A percentile compares a stretch with the other conserved stretches of the same genome.
Evolutionary conservation across 2,888 invertebrate genomes (phyloP).

Genomic region (Toxonevra muliebris): DNA sequence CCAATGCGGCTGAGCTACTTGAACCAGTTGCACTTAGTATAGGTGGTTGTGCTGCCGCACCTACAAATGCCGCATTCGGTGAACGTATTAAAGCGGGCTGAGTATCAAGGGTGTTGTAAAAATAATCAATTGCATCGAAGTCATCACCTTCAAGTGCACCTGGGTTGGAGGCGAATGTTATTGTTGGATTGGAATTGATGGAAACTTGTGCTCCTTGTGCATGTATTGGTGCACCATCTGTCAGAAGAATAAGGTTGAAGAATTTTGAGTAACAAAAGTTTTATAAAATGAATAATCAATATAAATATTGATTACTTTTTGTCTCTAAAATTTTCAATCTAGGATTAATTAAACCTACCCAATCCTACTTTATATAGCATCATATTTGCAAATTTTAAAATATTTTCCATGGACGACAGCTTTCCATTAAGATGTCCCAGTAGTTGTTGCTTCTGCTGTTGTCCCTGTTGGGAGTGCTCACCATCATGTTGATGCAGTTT

Average conservation of each 20-base stretch:
- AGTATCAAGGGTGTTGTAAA: constrained; percentile 30
- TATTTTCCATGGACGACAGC: constrained; percentile 33
- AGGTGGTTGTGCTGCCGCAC: not conserved
- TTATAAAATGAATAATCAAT: too few species aligned
- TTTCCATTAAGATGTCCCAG: constrained; percentile 22
- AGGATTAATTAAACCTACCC: too few species aligned
- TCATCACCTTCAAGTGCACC: constrained; percentile 23
- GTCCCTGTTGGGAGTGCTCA: not conserved
- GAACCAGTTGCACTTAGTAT: not conserved
- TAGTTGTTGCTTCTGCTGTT: constrained; percentile 15
- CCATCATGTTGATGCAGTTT: not conserved
- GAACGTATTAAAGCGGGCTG: not conserved
- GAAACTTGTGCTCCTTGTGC: constrained; percentile 29
- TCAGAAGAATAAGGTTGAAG: not conserved
- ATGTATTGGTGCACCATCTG: constrained; percentile 30
- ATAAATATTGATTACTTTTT: too few species aligned
- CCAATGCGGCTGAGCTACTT: not conserved
- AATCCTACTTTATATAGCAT: constrained; percentile 37
- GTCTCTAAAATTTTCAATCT: too few species aligned
- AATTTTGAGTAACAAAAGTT: too few species aligned
- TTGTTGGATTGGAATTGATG: constrained; percentile 17
- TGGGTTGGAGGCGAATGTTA: constrained; percentile 5
- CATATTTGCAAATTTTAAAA: constrained; percentile 40
- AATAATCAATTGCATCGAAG: constrained; percentile 28
- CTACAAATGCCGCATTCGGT: not conserved